Percentiles rank a stretch among this genome's conserved stretches.
These are phyloP conservation scores for Enteromius paludinosus DNA, from an alignment of 2,797 vertebrate genomes.

Conservation along the genomic window DNA sequence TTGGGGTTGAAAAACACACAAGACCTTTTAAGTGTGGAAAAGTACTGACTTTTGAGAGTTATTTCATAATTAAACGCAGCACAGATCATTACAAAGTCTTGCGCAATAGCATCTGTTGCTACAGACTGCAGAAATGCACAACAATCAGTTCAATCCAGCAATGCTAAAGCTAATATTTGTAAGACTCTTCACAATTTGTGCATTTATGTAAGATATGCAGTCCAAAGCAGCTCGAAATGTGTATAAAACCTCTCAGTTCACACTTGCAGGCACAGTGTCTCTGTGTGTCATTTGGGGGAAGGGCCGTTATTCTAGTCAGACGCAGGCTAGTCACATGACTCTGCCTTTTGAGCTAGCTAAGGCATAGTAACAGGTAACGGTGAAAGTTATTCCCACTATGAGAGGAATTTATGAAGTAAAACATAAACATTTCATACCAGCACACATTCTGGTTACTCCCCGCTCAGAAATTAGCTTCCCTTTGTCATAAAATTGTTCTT, in stretches of 20 bases:
- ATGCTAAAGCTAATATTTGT: constrained; percentile 3
- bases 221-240: constrained; percentile 20
- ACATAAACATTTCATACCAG: constrained; percentile 32
- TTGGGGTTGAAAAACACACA: constrained; percentile 15
- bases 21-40: constrained; percentile 61
- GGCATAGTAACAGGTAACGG: constrained; percentile 45
- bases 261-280: constrained; percentile 29
- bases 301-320: constrained; percentile 54
- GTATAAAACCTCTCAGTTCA: not conserved
- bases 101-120: constrained; percentile 30
- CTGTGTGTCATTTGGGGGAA: constrained; percentile 55
- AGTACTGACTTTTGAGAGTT: constrained; percentile 53
- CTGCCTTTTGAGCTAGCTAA: constrained; percentile 47
- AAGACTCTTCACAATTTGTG: not conserved
- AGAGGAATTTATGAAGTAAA: constrained; percentile 45
- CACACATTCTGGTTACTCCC: not conserved
- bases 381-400: constrained; percentile 40
- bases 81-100: constrained; percentile 37
- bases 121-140: constrained; percentile 23
- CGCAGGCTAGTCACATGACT: constrained; percentile 34
- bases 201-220: not conserved
- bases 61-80: not conserved
- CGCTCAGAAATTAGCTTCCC: not conserved
- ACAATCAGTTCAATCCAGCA: not conserved
- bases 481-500: not conserved